Conservation (phyloP, 2,888 invertebrate genomes). For the Euproctis similis region DNA sequence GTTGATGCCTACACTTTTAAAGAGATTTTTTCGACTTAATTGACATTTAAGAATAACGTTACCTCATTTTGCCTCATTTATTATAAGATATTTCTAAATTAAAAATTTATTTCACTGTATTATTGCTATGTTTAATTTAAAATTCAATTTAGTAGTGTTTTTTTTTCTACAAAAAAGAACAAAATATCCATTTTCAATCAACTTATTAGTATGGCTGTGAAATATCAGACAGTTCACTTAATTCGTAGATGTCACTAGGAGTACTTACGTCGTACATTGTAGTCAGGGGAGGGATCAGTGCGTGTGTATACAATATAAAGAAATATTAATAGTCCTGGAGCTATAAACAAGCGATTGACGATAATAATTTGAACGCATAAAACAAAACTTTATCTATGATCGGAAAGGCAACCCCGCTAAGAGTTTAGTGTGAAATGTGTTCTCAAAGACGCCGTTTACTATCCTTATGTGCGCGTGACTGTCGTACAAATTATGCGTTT, state of each 20-base stretch:
- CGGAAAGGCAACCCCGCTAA: slow-evolving; percentile 53
- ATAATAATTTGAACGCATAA: slow-evolving; percentile 70
- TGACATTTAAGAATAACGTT: too few species aligned
- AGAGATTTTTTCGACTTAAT: too few species aligned
- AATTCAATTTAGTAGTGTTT: too few species aligned
- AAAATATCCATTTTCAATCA: too few species aligned
- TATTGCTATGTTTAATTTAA: too few species aligned
- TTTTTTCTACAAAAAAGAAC: too few species aligned
- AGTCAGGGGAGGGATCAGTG: too few species aligned
- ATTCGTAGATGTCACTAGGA: not conserved
- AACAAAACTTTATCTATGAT: slow-evolving; percentile 71
- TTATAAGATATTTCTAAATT: too few species aligned
- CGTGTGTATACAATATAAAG: slow-evolving; percentile 60
- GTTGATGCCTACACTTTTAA: too few species aligned
- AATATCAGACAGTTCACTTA: not conserved
- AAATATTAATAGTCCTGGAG: slow-evolving; percentile 63
- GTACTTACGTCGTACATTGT: slow-evolving; percentile 12
- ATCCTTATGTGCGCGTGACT: slow-evolving; percentile 72
- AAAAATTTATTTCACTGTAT: too few species aligned
- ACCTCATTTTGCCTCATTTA: too few species aligned
- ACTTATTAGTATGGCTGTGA: not conserved
- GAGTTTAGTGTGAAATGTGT: slow-evolving; percentile 74
- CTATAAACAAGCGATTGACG: slow-evolving; percentile 66
- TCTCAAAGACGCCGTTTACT: slow-evolving; percentile 73
- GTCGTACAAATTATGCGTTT: slow-evolving; percentile 73